phyloP scores from a whole-genome alignment of 2,888 invertebrate genomes.

The Megastigmus dorsalis region DNA sequence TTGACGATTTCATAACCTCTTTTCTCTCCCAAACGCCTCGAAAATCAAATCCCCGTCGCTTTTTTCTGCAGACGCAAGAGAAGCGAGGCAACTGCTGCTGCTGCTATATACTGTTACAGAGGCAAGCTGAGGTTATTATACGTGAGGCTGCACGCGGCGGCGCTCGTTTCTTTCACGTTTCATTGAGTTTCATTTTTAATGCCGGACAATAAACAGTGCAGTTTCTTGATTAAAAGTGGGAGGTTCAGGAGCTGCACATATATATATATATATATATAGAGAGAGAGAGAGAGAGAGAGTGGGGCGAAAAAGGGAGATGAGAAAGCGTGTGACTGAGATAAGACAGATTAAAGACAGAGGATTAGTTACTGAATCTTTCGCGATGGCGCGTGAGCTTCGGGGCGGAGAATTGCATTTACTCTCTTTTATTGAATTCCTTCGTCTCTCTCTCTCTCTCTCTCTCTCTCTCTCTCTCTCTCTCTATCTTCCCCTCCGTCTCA shows the following conservation, averaged over 20 bases:
- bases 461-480: no score
- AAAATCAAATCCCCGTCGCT: conserved; percentile 41
- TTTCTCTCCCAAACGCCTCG: conserved; percentile 34
- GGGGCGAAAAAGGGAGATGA: no score
- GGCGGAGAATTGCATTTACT: background rate
- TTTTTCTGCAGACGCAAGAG: background rate
- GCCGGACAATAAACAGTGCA: conserved; percentile 13
- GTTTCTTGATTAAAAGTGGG: conserved; percentile 26
- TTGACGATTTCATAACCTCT: conserved; percentile 36
- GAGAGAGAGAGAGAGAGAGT: no score
- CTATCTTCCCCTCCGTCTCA: no score
- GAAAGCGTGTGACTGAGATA: no score
- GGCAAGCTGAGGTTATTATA: no score
- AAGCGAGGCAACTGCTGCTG: no score
- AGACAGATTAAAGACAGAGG: conserved; percentile 5
- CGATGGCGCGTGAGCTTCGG: background rate
- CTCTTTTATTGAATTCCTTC: background rate
- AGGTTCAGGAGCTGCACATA: background rate
- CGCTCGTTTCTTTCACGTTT: conserved; percentile 5
- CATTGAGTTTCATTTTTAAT: conserved; percentile 28
- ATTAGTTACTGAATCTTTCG: conserved; percentile 10
- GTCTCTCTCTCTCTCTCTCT: no score
- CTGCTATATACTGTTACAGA: no score
- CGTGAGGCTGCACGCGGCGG: background rate
- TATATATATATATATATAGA: no score